A percentile compares a stretch with the other conserved stretches of the same genome.
Conservation (phyloP, 64 coral and sea anemone species). For the Anthopleura sola region DNA sequence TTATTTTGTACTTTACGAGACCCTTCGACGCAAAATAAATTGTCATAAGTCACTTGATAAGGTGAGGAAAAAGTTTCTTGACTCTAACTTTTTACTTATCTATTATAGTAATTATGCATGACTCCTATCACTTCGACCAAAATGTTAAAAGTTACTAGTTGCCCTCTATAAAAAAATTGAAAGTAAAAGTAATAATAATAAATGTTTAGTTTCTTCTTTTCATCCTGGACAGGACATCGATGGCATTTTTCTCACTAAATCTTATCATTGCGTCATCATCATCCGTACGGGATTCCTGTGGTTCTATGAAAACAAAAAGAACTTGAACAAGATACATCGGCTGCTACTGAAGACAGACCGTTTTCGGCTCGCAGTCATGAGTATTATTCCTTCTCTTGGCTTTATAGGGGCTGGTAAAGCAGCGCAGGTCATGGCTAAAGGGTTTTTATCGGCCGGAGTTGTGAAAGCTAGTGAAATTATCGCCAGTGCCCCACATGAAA, state of each 20-base stretch:
- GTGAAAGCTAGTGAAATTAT: constrained; percentile 81
- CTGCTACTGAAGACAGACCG: neutral
- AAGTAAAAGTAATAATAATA: too few species aligned
- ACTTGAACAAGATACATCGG: neutral
- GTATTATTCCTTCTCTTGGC: constrained; percentile 71
- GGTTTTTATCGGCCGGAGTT: constrained; percentile 83
- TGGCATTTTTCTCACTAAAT: neutral
- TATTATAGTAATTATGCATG: too few species aligned
- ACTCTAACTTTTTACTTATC: too few species aligned
- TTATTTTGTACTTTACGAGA: too few species aligned
- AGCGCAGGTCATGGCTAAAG: constrained; percentile 83
- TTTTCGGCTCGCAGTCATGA: constrained; percentile 48
- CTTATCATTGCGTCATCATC: neutral
- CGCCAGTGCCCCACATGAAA: constrained; percentile 77
- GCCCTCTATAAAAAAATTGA: too few species aligned
- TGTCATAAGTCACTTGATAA: too few species aligned
- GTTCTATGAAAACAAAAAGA: neutral
- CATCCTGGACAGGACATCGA: too few species aligned
- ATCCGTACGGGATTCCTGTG: neutral
- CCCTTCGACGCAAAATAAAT: too few species aligned
- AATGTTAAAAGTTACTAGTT: too few species aligned
- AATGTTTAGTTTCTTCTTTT: too few species aligned
- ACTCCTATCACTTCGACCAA: too few species aligned
- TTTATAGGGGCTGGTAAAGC: constrained; percentile 98
- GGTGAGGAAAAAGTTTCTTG: too few species aligned